phyloP scores from a whole-genome alignment of 2,113 vertebrate genomes.

The Pogona vitticeps region DNA sequence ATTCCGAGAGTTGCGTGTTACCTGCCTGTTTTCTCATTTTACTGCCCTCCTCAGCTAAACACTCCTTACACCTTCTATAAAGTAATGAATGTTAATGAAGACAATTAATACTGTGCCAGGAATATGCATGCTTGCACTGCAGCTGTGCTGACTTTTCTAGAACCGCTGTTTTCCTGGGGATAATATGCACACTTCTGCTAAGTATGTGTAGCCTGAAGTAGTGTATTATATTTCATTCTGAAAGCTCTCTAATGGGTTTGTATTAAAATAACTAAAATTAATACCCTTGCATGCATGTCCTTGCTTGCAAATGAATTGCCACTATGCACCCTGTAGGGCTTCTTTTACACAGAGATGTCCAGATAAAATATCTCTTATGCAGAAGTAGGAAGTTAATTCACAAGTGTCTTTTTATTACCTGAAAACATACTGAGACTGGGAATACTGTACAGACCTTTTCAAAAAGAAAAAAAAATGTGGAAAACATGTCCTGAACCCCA shows the following conservation, averaged over 20 bases:
- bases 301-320: neutral
- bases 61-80: neutral
- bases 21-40: conserved; percentile 50
- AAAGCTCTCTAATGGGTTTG: conserved; percentile 21
- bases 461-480: neutral
- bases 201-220: conserved; percentile 13
- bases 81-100: conserved; percentile 38
- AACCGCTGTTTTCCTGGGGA: conserved; percentile 11
- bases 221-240: conserved; percentile 24
- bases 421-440: neutral
- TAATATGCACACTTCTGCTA: conserved; percentile 16
- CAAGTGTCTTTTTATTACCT: neutral
- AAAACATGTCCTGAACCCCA: fast-evolving
- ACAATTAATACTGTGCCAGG: neutral
- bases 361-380: neutral
- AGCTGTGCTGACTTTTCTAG: conserved; percentile 38
- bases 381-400: neutral
- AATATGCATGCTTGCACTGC: conserved; percentile 28
- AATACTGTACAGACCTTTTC: neutral
- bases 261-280: conserved; percentile 6
- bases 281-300: neutral
- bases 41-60: conserved; percentile 10
- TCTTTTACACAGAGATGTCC: neutral
- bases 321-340: neutral
- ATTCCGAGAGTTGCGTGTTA: conserved; percentile 39